Percentiles rank a stretch among this genome's conserved stretches.
Conservation (phyloP, 2,888 invertebrate genomes). For the Hirtodrosophila duncani region DNA sequence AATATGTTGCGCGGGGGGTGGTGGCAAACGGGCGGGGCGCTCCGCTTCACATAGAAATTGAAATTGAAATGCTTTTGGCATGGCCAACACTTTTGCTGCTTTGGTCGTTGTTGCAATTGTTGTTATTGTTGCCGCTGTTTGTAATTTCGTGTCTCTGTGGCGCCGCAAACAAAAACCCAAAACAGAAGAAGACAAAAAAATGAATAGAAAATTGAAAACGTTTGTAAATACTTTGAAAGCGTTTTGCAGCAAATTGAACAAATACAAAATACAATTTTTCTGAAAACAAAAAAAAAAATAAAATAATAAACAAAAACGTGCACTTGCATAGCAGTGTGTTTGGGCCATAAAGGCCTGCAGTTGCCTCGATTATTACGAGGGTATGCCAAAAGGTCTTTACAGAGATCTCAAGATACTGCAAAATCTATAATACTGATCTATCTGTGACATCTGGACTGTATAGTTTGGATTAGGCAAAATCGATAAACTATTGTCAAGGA, state of each 20-base stretch:
- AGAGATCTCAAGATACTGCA: no score
- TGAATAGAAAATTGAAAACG: constrained; percentile 59
- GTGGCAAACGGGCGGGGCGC: constrained; percentile 28
- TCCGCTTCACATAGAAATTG: constrained; percentile 51
- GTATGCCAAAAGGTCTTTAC: no score
- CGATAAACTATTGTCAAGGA: no score
- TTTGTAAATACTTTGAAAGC: constrained; percentile 70
- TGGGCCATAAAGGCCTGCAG: constrained; percentile 14
- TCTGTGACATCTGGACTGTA: no score
- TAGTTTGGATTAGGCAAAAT: no score
- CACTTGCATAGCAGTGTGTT: no score
- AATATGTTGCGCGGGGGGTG: constrained; percentile 1
- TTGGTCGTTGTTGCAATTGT: constrained; percentile 1
- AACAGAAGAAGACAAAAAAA: no score
- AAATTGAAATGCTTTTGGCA: constrained; percentile 72
- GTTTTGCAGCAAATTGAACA: constrained; percentile 72
- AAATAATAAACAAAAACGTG: constrained; percentile 39
- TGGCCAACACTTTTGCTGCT: constrained; percentile 51
- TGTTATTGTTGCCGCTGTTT: constrained; percentile 15
- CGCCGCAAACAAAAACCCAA: constrained; percentile 1
- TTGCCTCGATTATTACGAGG: no score
- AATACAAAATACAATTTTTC: constrained; percentile 59
- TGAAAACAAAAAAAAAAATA: no score
- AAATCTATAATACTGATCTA: no score
- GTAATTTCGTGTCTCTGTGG: constrained; percentile 34